Evolutionary conservation across 23 tunicate genomes (phyloP).

Genomic region (Oikopleura vanhoeffeni): DNA sequence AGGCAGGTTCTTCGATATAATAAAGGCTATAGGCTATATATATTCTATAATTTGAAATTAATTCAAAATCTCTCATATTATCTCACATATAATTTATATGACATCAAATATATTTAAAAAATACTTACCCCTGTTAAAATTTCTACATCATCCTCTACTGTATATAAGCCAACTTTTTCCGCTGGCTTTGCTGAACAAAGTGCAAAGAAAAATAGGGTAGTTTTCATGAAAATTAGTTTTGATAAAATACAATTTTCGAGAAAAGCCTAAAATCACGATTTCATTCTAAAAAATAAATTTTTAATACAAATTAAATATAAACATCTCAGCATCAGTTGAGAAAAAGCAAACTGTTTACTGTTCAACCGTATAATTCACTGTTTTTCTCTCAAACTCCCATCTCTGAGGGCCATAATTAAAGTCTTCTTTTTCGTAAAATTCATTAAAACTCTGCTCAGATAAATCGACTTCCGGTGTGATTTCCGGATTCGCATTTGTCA

Average conservation of each 20-base stretch:
- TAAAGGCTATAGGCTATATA: no score
- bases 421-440: background rate
- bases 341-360: no score
- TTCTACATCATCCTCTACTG: background rate
- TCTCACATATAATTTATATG: background rate
- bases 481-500: slow-evolving; percentile 8
- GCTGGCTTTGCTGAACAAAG: background rate
- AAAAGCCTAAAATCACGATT: background rate
- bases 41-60: no score
- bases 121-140: background rate
- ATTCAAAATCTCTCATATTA: no score
- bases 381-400: slow-evolving; percentile 14
- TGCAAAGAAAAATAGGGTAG: background rate
- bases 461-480: background rate
- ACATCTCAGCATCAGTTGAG: no score
- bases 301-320: no score
- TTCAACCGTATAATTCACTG: background rate
- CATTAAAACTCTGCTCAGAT: background rate
- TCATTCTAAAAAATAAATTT: background rate
- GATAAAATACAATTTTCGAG: no score
- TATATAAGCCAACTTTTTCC: no score
- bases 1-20: no score
- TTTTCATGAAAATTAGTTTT: no score
- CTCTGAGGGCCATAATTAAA: background rate
- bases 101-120: no score